A percentile compares a stretch with the other conserved stretches of the same genome.
Evolutionary conservation across 2,113 vertebrate genomes (phyloP).

Genomic region (Eublepharis macularius): DNA sequence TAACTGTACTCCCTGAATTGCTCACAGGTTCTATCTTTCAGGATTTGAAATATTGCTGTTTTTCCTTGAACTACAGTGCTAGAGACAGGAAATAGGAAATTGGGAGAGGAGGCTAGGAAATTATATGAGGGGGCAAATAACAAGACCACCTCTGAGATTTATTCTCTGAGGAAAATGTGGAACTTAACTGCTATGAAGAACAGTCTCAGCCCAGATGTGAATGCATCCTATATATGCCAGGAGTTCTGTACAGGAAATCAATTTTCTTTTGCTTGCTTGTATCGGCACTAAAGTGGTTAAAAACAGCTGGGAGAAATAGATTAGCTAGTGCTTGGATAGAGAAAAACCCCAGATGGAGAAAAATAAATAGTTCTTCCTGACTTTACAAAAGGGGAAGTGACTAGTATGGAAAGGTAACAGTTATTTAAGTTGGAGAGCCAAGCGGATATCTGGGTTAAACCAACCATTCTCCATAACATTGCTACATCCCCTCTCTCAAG

Average conservation of each 20-base stretch:
- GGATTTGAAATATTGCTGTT: neutral
- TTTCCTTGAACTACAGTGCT: neutral
- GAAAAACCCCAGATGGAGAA: conserved; percentile 33
- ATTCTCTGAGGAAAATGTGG: neutral
- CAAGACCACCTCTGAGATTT: conserved; percentile 40
- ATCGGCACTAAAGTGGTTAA: conserved; percentile 49
- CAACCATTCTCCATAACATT: conserved; percentile 30
- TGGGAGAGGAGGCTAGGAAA: conserved; percentile 32
- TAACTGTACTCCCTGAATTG: neutral
- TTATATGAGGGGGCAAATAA: conserved; percentile 41
- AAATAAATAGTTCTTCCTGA: conserved; percentile 40
- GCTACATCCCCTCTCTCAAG: neutral
- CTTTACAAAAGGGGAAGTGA: conserved; percentile 46
- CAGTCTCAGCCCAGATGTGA: conserved; percentile 10
- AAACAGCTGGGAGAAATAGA: conserved; percentile 19
- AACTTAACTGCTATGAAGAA: conserved; percentile 37
- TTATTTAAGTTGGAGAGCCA: conserved; percentile 24
- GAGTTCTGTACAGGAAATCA: conserved; percentile 29
- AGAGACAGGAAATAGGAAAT: conserved; percentile 72
- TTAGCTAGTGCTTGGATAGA: conserved; percentile 30
- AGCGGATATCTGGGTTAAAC: conserved; percentile 34
- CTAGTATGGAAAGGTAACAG: conserved; percentile 10
- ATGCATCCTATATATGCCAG: neutral
- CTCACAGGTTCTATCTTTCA: neutral
- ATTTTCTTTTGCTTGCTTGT: conserved; percentile 12